Evolutionary conservation across 2,888 invertebrate species (phyloP).

Genomic region (Tanytarsus gracilentus): DNA sequence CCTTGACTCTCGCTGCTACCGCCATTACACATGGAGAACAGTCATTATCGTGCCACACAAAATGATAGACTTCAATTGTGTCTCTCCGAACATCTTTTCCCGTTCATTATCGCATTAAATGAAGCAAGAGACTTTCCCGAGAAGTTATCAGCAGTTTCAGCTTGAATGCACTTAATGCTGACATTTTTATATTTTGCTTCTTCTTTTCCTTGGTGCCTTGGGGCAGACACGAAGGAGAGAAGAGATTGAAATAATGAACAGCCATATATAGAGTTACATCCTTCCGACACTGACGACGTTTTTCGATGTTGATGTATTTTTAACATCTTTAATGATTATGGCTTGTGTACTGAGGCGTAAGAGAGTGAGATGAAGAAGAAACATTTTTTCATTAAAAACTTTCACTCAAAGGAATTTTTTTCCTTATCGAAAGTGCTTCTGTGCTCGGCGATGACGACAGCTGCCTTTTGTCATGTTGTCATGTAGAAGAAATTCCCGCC

Average conservation of each 20-base stretch:
- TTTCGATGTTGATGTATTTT: background rate
- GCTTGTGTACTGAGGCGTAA: slow-evolving; percentile 7
- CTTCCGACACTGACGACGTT: background rate
- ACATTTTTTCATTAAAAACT: background rate
- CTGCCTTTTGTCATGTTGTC: background rate
- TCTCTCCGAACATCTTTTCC: too few species aligned
- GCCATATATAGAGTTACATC: background rate
- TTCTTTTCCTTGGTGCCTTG: background rate
- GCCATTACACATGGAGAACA: background rate
- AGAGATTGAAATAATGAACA: slow-evolving; percentile 8
- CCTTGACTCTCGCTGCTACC: background rate
- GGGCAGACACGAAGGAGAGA: background rate
- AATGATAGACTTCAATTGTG: background rate
- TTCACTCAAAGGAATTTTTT: background rate
- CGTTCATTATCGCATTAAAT: background rate
- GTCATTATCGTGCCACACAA: background rate
- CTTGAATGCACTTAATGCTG: slow-evolving; percentile 9
- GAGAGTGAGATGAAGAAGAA: background rate
- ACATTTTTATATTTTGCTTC: slow-evolving; percentile 1
- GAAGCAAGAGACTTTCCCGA: background rate
- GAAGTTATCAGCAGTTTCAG: slow-evolving; percentile 16
- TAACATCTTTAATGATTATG: background rate
- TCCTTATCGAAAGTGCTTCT: background rate
- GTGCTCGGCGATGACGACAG: background rate
- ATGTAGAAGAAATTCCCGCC: slow-evolving; percentile 20